Evolutionary conservation across 2,113 vertebrate genomes (phyloP), one percentile per base, ranked within the genome.

Genomic region (Coturnix japonica): DNA sequence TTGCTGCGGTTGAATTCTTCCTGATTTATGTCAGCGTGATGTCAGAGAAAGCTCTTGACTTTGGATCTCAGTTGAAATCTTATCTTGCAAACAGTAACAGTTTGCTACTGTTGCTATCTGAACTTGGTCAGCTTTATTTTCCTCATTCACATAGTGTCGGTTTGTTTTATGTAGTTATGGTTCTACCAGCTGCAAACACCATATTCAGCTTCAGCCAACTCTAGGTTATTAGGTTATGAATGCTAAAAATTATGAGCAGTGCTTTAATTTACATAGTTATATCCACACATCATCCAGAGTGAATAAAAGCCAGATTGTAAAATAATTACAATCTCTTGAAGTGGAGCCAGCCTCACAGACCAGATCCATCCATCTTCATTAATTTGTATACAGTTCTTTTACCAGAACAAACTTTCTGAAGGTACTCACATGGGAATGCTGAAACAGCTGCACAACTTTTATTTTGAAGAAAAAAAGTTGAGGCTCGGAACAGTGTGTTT

Each of bases 231-330:
- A 96, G 94, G 93, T 95, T 94, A 92, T 79, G 75, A 93, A 91
- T 96, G 97, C 97, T 96, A 97, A 92, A 97, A 97, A 96, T 71
- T 96, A 97, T 93, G 95, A 97, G 93, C 87, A 64, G 84, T 85
- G 73, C 96, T 96, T 96, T 95, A 94, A 97, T 96, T 96, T 95
- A 85, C 96, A 96, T 96, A 95, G 95, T 91, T 97, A 85, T 82
- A 97, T 95, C 95, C 95, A 97, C 97, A 97, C 96, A 97, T 98
- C 95, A 97, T 95, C 94, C 94, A 90, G 95, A 61, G 72, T 91
- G 97, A 98, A 97, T 97, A 96, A 97, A 97, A 98, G 95, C 96
- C 97, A 98, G 96, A 98, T 96, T 98, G 96, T 97, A 97, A 98
- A 98, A 97, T 97, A 97, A 98, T 97, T 97, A 95, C 95, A 95